Evolutionary conservation across 2,113 vertebrate species (phyloP), one percentile per base, ranked within the genome.

Genomic region (Dicrurus megarhynchus): DNA sequence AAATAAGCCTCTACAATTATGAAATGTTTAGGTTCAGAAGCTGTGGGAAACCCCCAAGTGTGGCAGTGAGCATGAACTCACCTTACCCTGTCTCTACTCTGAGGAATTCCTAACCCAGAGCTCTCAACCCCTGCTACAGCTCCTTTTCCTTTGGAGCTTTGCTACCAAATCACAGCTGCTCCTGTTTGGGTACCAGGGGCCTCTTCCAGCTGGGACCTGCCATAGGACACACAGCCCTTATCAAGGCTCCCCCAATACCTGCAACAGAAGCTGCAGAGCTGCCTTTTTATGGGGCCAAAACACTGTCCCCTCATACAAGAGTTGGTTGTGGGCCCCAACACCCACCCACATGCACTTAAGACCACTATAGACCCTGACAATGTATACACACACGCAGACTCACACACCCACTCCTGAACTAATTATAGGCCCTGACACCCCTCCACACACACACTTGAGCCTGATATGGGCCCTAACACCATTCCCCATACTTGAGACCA

Each of bases 161-260:
- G 35, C 35, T 26, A 4, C 14, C 3, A 10, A 39, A 10, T 4
- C 39, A 10, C 35, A 49, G 12, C 47, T 23, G 32, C 35, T 84
- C 15, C 56, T 42, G 6, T 44, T 63, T 13, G 3, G 7, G 26
- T 47, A 50, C 17, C 2, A 14, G 14, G 8, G 22, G 3, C 13
- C 26, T 23, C 20, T 20, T 21, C 44, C 46, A 20, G 19, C 19
- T 4, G 10, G 3, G 12, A 52, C 16, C 35, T 23, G 6, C 39
- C 26, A 5, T 20, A 80, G 28, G 9, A 18, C n/a, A 39, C 33
- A 4, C 3, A 4, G 6, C 1, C 6, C 3, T 5, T 35, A 1
- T 1, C 12, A 28, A 1, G 5, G 3, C 17, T 47, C 17, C 32
- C n/a, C 30, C 14, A 12, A 4, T 13, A 10, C 44, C 8, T 13